Evolutionary conservation across 2,888 invertebrate species (phyloP), one percentile per base, ranked within the genome.

Genomic region (Sphaeridia pumilis): DNA sequence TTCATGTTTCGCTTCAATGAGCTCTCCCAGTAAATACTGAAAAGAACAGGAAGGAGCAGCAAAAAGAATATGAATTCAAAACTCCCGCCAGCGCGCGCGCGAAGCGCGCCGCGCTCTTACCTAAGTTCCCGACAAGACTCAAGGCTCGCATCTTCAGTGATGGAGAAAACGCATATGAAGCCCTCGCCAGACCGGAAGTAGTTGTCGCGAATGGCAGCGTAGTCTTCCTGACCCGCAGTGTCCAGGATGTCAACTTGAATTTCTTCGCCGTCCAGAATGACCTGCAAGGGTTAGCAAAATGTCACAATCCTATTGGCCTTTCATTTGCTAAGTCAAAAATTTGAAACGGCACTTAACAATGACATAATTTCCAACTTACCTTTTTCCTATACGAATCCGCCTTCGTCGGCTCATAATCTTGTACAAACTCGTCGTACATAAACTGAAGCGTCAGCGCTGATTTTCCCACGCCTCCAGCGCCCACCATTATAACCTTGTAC

Each of bases 121-220:
- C 60, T 55, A 28, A 97, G 95, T 75, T 97, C 97, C 71, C 90
- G 88, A 64, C 95, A 93, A 38, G 94, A 92, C 70, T 94, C 93
- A 77, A 98, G 97, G 72, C 94, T 95, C 73, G 97, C 97, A 63
- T 92, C 90, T 73, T 98, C 97, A 31, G 97, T 95, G 69, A 98
- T 95, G 57, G 95, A 95, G 77, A 98, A 98, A 34, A 97, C 97
- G 74, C 97, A 97, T 53, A 98, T 81, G 74, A 98, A 98, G 22
- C 97, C 98, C 74, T 98, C 97, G 14, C 98, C 97, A 68, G 92
- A 93, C 55, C 98, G 82, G 76, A 98, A 98, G 76, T 98, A 98
- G 76, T 98, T 97, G 75, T 98, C 97, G 66, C 97, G 44, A 31
- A 61, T 61, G 10, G 61, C 61, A 17, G 61, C 61, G 46, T 61